phyloP scores from a whole-genome alignment of 2,113 vertebrate genomes.

The Edolisoma coerulescens region DNA sequence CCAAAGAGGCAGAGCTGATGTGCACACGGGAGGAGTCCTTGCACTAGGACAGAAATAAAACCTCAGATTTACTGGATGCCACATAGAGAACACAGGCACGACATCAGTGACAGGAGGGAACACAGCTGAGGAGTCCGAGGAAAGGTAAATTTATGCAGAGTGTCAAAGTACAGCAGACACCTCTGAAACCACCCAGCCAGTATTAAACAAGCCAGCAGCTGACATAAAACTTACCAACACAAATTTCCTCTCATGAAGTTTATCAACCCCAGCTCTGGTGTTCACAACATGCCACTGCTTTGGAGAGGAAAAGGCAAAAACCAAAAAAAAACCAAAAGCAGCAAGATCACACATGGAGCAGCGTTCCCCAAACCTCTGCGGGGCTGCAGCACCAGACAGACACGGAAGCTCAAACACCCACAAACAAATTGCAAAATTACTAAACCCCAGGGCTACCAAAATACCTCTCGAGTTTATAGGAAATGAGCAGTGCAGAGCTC shows the following conservation, averaged over 20 bases:
- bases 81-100: fast-evolving
- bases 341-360: background rate
- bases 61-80: fast-evolving
- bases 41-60: background rate
- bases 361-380: background rate
- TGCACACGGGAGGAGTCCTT: background rate
- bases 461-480: background rate
- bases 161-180: background rate
- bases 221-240: background rate
- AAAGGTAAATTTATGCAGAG: background rate
- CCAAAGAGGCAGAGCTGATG: background rate
- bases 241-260: background rate
- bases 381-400: background rate
- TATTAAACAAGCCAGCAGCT: background rate
- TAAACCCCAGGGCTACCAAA: background rate
- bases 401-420: background rate
- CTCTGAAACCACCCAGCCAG: background rate
- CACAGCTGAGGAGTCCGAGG: background rate
- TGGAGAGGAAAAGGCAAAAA: background rate
- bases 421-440: background rate
- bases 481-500: background rate
- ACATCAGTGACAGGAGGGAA: background rate
- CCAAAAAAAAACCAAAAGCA: background rate
- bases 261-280: background rate
- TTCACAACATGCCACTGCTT: background rate